A percentile compares a stretch with the other conserved stretches of the same genome.
phyloP scores from a whole-genome alignment of 1,140 invertebrate genomes.

The Psix sp. region DNA sequence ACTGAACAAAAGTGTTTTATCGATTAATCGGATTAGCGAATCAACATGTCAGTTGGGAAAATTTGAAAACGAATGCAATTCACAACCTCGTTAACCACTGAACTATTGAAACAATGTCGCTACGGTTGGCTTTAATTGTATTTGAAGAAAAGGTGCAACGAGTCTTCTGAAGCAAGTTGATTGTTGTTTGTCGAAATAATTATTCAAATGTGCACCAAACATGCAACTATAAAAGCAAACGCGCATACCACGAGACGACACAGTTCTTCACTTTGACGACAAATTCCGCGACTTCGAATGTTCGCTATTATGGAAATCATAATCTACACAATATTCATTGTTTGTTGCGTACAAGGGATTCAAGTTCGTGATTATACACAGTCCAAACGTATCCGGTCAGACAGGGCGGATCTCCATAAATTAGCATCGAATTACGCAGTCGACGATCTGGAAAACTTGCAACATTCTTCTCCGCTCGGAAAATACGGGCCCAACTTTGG shows the following conservation, averaged over 20 bases:
- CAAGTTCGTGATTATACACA: slow-evolving; percentile 34
- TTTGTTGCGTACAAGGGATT: slow-evolving; percentile 29
- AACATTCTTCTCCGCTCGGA: slow-evolving; percentile 24
- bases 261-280: slow-evolving; percentile 5
- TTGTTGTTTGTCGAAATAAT: slow-evolving; percentile 47
- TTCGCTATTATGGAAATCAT: slow-evolving; percentile 20
- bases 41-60: too few relatives aligned
- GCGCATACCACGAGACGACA: neutral
- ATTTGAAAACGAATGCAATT: slow-evolving; percentile 12
- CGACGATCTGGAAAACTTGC: slow-evolving; percentile 31
- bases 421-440: slow-evolving; percentile 45
- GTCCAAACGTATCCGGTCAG: slow-evolving; percentile 27
- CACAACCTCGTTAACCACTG: slow-evolving; percentile 46
- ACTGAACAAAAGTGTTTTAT: too few relatives aligned
- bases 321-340: slow-evolving; percentile 18
- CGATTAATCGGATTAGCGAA: too few relatives aligned
- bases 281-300: slow-evolving; percentile 2
- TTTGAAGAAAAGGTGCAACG: slow-evolving; percentile 38
- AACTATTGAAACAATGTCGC: slow-evolving; percentile 54
- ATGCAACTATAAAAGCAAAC: slow-evolving; percentile 49
- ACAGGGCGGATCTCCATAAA: slow-evolving; percentile 48
- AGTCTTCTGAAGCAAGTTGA: slow-evolving; percentile 32
- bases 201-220: slow-evolving; percentile 38
- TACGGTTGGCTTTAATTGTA: slow-evolving; percentile 26
- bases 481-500: slow-evolving; percentile 39